Evolutionary conservation across 2,797 vertebrate species (phyloP), one percentile per base, ranked within the genome.

Genomic region (Rhinoraja longicauda): DNA sequence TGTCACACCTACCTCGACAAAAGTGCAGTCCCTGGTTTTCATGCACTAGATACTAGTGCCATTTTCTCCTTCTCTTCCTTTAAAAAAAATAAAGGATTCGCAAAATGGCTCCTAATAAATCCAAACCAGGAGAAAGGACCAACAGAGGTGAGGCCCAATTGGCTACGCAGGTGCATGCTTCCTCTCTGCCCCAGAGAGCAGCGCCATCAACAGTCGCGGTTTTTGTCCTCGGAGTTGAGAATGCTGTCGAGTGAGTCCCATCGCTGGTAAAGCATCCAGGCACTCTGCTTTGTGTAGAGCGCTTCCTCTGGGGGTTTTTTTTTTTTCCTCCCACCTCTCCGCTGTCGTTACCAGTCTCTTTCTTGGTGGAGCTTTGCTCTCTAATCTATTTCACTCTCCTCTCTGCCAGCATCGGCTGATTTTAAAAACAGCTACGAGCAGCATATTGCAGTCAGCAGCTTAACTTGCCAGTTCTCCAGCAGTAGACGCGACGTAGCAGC

Each of bases 71-170:
- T 32, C 24, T 62, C 70, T n/a, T 75, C 59, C 59, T 67, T 36
- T 32, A 88, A 39, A 79, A 84, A 64, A 64, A 32, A 45, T 72
- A 53, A 72, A 70, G 39, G 70, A 53, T 73, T 96, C 96, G 97
- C 97, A 97, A 98, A 97, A 97, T 97, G 97, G 96, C 97, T 97
- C 96, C 97, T 97, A 96, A 96, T 97, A 96, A 96, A 96, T 96
- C 97, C 96, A 75, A 94, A 94, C 94, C 93, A 26, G 62, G 93
- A 93, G 81, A 91, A 94, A 95, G 95, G 94, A 97, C 94, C 94
- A 95, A 94, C 93, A 96, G 95, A 97, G 95, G 96, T 96, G 94
- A 97, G 97, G 97, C 97, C 97, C 96, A 96, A 95, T 96, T 95
- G 96, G 95, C 96, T 97, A 97, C 96, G 97, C 97, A 97, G 97